phyloP scores from a whole-genome alignment of 2,113 vertebrate genomes.

The Pterocles gutturalis region DNA sequence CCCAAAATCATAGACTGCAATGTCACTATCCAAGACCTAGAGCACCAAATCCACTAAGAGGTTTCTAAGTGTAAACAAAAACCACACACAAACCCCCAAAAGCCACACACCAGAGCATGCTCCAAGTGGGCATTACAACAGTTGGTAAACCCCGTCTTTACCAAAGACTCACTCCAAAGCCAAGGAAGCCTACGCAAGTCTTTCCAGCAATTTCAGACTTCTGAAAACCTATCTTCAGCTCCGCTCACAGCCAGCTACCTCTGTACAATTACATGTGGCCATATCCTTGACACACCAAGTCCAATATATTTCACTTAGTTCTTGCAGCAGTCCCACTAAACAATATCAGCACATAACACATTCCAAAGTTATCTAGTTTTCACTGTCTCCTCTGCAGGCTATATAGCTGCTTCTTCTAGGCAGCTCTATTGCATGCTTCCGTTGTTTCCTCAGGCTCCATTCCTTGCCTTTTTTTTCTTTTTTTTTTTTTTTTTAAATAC shows the following conservation, averaged over 20 bases:
- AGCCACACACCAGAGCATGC: background rate
- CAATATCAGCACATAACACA: background rate
- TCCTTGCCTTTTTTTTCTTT: background rate
- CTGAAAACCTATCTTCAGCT: background rate
- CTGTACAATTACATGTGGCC: background rate
- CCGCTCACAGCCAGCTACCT: background rate
- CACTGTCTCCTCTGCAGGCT: background rate
- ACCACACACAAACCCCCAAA: background rate
- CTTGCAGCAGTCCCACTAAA: background rate
- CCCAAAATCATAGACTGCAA: background rate
- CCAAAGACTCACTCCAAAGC: background rate
- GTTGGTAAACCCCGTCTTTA: background rate
- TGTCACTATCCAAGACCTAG: background rate
- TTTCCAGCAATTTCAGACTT: background rate
- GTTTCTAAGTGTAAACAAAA: background rate
- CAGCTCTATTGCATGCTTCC: background rate
- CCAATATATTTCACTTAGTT: background rate
- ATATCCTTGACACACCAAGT: background rate
- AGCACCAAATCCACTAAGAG: background rate
- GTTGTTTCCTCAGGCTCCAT: background rate
- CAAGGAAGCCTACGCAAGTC: background rate
- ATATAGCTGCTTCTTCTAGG: background rate
- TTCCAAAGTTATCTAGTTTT: background rate
- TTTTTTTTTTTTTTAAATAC: background rate
- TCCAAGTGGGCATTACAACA: background rate